A percentile compares a stretch with the other conserved stretches of the same genome.
Evolutionary conservation across 2,113 vertebrate species (phyloP).

Genomic region (Crypturellus undulatus): DNA sequence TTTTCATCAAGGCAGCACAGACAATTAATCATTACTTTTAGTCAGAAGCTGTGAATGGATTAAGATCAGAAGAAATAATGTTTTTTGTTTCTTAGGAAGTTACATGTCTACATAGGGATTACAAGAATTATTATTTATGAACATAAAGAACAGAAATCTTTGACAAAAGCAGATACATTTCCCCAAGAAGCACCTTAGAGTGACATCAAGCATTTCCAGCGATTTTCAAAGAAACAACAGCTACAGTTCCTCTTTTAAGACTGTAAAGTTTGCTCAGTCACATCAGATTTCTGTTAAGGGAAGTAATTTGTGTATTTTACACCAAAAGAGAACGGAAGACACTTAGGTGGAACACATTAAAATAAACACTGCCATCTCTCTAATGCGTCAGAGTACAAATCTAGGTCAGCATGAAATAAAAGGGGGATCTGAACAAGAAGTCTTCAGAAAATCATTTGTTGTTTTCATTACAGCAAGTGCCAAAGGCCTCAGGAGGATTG

Average conservation of each 20-base stretch:
- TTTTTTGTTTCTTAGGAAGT: conserved; percentile 14
- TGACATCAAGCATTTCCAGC: neutral
- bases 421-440: neutral
- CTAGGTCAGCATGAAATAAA: conserved; percentile 17
- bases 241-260: neutral
- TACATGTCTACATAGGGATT: neutral
- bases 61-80: neutral
- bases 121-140: neutral
- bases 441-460: neutral
- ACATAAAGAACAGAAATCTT: neutral
- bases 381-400: neutral
- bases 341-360: neutral
- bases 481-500: neutral
- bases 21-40: neutral
- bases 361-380: neutral
- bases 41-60: neutral
- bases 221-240: neutral
- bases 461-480: neutral
- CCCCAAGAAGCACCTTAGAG: neutral
- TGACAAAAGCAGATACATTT: neutral
- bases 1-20: neutral
- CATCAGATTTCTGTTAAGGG: neutral
- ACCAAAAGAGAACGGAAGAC: neutral
- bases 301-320: neutral
- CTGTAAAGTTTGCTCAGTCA: neutral